Percentiles rank a stretch among this genome's conserved stretches.
Evolutionary conservation across 1,140 invertebrate genomes (phyloP).

Genomic region (Penaeus japonicus): DNA sequence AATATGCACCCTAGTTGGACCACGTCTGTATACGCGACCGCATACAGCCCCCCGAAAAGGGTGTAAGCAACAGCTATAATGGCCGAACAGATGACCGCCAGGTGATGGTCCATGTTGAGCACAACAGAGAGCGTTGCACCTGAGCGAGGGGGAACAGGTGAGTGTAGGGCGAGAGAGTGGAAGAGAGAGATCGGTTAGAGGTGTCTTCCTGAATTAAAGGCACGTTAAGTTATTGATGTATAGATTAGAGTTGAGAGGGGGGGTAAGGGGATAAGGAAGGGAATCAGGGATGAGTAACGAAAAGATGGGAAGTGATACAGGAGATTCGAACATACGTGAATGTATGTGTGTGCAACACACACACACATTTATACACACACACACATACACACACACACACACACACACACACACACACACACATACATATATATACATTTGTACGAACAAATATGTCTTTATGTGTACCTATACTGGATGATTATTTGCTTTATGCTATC

Average conservation of each 20-base stretch:
- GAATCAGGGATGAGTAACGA: neutral
- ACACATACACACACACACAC: no score
- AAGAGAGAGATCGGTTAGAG: neutral
- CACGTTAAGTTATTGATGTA: no score
- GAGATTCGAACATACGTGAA: no score
- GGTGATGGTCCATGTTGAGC: conserved; percentile 68
- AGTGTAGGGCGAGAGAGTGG: neutral
- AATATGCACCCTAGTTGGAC: conserved; percentile 74
- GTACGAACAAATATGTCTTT: neutral
- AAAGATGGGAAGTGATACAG: neutral
- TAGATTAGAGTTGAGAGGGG: neutral
- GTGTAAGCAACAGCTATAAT: conserved; percentile 73
- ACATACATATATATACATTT: neutral
- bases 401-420: neutral
- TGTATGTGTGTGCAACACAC: no score
- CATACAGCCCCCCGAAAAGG: conserved; percentile 72
- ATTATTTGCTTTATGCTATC: no score
- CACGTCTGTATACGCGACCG: conserved; percentile 74
- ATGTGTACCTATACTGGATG: neutral
- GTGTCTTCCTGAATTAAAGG: no score
- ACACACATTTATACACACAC: no score
- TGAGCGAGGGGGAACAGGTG: conserved; percentile 58
- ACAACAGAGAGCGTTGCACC: conserved; percentile 73
- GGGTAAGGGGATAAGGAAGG: neutral
- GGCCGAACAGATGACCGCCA: conserved; percentile 71